Base-by-base conservation (phyloP, 1,140 invertebrate species). In the Bombyx mandarina region DNA sequence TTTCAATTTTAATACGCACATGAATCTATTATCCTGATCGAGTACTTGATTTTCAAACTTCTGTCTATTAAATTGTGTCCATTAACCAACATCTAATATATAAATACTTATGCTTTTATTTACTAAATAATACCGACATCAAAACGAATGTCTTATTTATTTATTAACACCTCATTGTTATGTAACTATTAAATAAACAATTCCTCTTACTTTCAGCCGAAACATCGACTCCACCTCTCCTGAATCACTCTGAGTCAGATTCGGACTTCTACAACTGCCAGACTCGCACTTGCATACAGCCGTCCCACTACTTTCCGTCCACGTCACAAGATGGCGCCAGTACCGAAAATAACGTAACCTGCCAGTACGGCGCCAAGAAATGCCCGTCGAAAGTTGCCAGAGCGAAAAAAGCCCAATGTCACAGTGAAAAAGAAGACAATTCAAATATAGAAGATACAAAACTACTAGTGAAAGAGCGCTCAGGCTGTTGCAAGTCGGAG, bases 211-310 rank as follows among this genome's bases (percentile, higher is more conserved):
- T 77, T 72, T 0, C 72, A 86, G 82, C 80, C 63, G 82, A 83
- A 49, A 77, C 62, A 43, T 63, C 79, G 22, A 83, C 82, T 0
- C 82, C 80, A 10, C 82, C 80, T 7, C 72, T 80, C 2, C 63
- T 86, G 9, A 71, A 79, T 10, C 67, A 79, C 0, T 54, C 75
- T 3, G 51, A 66, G 10, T 77, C 79, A 0, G 79, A 84, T 42
- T 77, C 82, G 0, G 81, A 84, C 22, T 60, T 78, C 12, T 83
- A 80, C 56, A 69, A 76, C 26, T 86, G 83, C 57, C 75, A 74
- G 50, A 86, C 83, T 10, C 69, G 83, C 44, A 78, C 74, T 44
- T 86, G 83, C 66, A 76, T 82, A 7, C 79, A 82, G 58, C 83
- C 83, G 2, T 83, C 83, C 8, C 83, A 86, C 54, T 82, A 84